These are phyloP conservation scores for Agrotis exclamationis DNA, from an alignment of 2,888 invertebrate genomes.

Conservation along the genomic window DNA sequence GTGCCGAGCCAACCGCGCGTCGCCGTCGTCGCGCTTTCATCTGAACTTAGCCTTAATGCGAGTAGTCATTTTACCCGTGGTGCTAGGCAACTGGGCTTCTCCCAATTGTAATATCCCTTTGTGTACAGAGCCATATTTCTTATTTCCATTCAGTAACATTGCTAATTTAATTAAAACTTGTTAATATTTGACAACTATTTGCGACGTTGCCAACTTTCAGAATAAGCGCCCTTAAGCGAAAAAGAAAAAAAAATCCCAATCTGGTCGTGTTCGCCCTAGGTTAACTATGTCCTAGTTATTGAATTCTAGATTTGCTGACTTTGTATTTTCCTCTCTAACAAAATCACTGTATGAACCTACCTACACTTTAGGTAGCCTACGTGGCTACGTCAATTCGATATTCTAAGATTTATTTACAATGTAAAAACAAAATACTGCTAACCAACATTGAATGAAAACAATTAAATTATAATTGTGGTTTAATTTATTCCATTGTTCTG, in stretches of 20 bases:
- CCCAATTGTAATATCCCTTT: too few species aligned
- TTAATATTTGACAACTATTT: too few species aligned
- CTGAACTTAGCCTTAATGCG: too few species aligned
- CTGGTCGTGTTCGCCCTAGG: not conserved
- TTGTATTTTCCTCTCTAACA: slow-evolving; percentile 7
- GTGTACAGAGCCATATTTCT: too few species aligned
- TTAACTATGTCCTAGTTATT: not conserved
- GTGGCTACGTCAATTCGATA: not conserved
- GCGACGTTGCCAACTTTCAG: too few species aligned
- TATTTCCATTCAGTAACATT: too few species aligned
- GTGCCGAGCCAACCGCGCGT: too few species aligned
- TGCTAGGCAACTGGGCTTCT: too few species aligned
- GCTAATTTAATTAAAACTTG: too few species aligned
- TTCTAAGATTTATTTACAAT: not conserved
- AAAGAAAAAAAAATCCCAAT: not conserved
- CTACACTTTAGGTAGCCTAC: not conserved
- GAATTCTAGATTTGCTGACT: slow-evolving; percentile 30
- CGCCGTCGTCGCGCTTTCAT: too few species aligned
- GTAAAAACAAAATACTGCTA: slow-evolving; percentile 28
- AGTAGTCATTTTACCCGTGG: too few species aligned
- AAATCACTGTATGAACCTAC: not conserved
- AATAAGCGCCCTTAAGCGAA: too few species aligned
- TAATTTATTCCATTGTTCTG: slow-evolving; percentile 43
- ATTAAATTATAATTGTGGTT: slow-evolving; percentile 39
- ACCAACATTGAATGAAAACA: slow-evolving; percentile 14